A percentile compares a stretch with the other conserved stretches of the same genome.
Evolutionary conservation across 2,113 vertebrate species (phyloP).

Genomic region (Lepisosteus osseus): DNA sequence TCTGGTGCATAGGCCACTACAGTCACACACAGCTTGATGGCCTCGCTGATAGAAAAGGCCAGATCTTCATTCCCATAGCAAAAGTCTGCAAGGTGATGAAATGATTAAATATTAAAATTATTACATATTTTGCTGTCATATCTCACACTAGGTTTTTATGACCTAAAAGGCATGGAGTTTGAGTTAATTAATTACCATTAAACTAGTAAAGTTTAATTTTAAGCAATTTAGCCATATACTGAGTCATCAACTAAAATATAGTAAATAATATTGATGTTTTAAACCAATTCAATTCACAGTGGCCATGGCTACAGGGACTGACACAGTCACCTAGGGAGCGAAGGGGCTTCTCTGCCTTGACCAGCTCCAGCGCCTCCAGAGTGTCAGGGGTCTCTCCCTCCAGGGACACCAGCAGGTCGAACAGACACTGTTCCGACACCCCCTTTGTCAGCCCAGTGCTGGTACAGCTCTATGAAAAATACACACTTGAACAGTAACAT

Average conservation of each 20-base stretch:
- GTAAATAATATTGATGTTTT: no score
- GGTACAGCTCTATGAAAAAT: slow-evolving; percentile 56
- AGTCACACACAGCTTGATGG: slow-evolving; percentile 95
- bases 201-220: no score
- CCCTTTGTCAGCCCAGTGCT: slow-evolving; percentile 82
- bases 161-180: no score
- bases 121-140: no score
- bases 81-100: slow-evolving; percentile 71
- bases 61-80: slow-evolving; percentile 96
- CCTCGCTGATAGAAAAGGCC: slow-evolving; percentile 91
- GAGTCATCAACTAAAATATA: no score
- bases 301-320: no score
- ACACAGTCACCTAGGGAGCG: slow-evolving; percentile 83
- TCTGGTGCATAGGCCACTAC: slow-evolving; percentile 95
- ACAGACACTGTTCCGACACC: slow-evolving; percentile 93
- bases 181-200: no score
- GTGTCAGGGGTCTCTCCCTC: slow-evolving; percentile 88
- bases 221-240: no score
- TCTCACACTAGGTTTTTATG: no score
- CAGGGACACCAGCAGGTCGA: slow-evolving; percentile 90
- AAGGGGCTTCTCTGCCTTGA: slow-evolving; percentile 94
- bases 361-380: slow-evolving; percentile 89
- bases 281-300: no score
- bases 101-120: no score
- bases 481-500: neutral